Evolutionary conservation across 2,113 vertebrate species (phyloP), one percentile per base, ranked within the genome.

Genomic region (Excalfactoria chinensis): DNA sequence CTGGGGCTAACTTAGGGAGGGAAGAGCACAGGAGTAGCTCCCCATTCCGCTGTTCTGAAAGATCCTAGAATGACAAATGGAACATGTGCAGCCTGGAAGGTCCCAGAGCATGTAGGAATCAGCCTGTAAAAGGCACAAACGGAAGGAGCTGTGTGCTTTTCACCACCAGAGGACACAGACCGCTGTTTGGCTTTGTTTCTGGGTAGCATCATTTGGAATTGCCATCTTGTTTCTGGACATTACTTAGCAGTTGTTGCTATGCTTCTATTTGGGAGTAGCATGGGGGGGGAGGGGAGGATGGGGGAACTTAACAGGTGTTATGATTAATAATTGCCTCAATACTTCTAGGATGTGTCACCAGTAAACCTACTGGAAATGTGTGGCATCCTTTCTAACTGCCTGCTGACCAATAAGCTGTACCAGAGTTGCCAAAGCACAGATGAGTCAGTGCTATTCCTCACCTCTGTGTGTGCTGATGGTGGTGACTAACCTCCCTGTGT

Each of bases 401-500:
- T 82, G 85, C 15, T 84, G 71, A n/a, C 48, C 81, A 85, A 91
- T 86, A 85, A 67, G 22, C 64, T 87, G 44, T 37, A 58, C 49
- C 49, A 37, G 49, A 73, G 58, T 68, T 84, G 64, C 64, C 77
- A 83, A 85, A 95, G 64, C 68, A 85, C 32, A 35, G 59, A 81
- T 96, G 85, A 96, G 76, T 96, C 93, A 96, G 62, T 13, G 35
- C 8, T 37, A 58, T 76, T 92, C 35, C 35, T 86, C 67, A 51
- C 66, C 0, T 0, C 87, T 70, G 67, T 95, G 59, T 70, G 67
- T 49, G 13, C 82, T 46, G 75, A 82, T 86, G 89, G 58, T 66
- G 32, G 56, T 96, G 94, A 96, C 80, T 95, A 88, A 95, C 80
- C 82, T 60, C 49, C 58, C 9, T 26, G n/a, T 58, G 81, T 92